Conservation (phyloP, 2,797 vertebrate species). For the Buceros bicornis region DNA sequence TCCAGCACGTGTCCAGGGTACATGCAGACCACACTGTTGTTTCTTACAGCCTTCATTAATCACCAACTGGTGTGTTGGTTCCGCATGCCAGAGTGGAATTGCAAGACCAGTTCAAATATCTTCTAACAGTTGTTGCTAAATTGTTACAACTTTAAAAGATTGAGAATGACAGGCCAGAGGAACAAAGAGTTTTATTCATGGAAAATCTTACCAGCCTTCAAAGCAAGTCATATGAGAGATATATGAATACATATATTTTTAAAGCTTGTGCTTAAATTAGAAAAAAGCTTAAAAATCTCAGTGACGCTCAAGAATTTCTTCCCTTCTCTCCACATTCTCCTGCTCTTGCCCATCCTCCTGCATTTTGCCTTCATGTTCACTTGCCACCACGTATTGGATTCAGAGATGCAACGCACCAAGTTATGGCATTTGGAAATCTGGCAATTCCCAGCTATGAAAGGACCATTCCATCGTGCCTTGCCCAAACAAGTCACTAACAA, state of each 20-base stretch:
- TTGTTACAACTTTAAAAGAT: background rate
- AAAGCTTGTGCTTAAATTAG: slow-evolving; percentile 3
- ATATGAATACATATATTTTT: background rate
- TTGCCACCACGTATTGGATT: background rate
- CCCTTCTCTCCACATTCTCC: background rate
- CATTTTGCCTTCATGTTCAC: background rate
- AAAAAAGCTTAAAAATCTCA: slow-evolving; percentile 18
- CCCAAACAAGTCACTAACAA: background rate
- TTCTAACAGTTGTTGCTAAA: slow-evolving; percentile 10
- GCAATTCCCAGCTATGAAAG: background rate
- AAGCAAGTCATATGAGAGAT: slow-evolving; percentile 46
- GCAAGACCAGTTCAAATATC: background rate
- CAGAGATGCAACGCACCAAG: background rate
- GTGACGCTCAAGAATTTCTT: background rate
- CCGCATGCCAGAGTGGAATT: background rate
- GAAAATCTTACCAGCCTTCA: background rate
- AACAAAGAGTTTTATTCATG: slow-evolving; percentile 51
- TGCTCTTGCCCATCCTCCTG: background rate
- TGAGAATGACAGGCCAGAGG: slow-evolving; percentile 16
- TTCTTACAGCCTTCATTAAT: slow-evolving; percentile 12
- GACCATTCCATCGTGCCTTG: background rate
- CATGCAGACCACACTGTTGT: background rate
- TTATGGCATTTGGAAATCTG: background rate
- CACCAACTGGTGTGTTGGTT: background rate
- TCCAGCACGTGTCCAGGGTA: background rate